These are phyloP conservation scores for Mirounga angustirostris DNA, from an alignment of 2,113 vertebrate species.

Conservation along the genomic window DNA sequence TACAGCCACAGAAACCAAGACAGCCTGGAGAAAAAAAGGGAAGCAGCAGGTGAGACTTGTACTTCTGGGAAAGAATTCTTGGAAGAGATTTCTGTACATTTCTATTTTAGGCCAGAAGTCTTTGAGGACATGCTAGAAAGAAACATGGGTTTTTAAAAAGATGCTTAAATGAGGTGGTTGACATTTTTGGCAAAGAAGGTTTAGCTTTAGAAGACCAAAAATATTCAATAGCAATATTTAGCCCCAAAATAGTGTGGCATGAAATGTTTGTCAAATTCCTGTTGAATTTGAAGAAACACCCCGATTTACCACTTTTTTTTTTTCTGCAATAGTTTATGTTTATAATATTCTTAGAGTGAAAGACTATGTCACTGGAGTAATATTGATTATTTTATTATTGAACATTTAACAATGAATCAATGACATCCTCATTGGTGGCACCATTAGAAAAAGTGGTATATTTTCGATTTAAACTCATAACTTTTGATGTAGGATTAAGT, in stretches of 20 bases:
- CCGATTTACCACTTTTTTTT: not conserved
- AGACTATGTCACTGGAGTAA: not conserved
- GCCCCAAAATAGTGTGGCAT: not conserved
- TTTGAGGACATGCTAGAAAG: not conserved
- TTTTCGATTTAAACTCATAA: not conserved
- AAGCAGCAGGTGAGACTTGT: too few relatives aligned
- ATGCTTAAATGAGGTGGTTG: not conserved
- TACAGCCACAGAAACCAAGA: not conserved
- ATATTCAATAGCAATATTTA: constrained; percentile 21
- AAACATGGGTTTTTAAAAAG: not conserved
- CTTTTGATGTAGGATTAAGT: not conserved
- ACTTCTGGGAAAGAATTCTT: not conserved
- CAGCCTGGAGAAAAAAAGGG: too few relatives aligned
- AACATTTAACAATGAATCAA: not conserved
- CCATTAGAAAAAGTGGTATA: not conserved
- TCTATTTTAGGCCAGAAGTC: constrained; percentile 22
- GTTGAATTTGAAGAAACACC: not conserved
- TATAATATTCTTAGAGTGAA: not conserved
- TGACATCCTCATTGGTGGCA: not conserved
- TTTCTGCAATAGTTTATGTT: not conserved
- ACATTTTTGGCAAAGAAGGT: constrained; percentile 50
- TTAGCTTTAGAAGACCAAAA: constrained; percentile 48
- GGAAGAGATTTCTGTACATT: not conserved
- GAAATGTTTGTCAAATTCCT: constrained; percentile 45
- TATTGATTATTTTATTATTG: not conserved